phyloP scores from a whole-genome alignment of 2,888 invertebrate genomes.

The Thalpophila matura region DNA sequence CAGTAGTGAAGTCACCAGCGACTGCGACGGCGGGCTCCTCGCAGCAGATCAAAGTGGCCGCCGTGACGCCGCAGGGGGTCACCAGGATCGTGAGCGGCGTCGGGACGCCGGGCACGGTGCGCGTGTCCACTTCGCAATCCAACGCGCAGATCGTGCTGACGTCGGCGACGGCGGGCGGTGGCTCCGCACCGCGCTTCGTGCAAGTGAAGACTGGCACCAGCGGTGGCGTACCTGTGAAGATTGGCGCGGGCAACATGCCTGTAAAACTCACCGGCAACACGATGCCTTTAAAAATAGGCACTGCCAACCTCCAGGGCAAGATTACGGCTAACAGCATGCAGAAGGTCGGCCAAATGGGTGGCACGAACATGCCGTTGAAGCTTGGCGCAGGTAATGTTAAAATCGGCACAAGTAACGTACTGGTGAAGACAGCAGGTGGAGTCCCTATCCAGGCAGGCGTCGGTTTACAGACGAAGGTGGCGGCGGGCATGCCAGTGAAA shows the following conservation, averaged over 20 bases:
- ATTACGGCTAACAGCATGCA: constrained; percentile 79
- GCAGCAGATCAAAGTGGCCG: constrained; percentile 85
- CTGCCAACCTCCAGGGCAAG: constrained; percentile 84
- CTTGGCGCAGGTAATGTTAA: constrained; percentile 86
- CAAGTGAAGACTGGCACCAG: constrained; percentile 84
- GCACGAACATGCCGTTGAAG: constrained; percentile 80
- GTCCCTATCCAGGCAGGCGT: constrained; percentile 81
- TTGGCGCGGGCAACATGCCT: constrained; percentile 81
- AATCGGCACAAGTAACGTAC: constrained; percentile 85
- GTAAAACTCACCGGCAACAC: constrained; percentile 82
- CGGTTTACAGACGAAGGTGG: constrained; percentile 78
- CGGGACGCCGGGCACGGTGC: constrained; percentile 78
- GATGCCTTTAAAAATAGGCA: constrained; percentile 84
- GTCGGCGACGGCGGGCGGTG: constrained; percentile 71
- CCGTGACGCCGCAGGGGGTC: constrained; percentile 84
- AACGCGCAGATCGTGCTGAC: constrained; percentile 83
- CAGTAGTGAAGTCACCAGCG: constrained; percentile 78
- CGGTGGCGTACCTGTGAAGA: constrained; percentile 80
- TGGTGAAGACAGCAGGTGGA: constrained; percentile 85
- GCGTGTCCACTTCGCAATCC: constrained; percentile 83
- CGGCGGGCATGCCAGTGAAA: constrained; percentile 83
- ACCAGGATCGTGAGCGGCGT: constrained; percentile 86
- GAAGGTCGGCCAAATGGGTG: constrained; percentile 75
- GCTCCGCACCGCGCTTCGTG: constrained; percentile 82
- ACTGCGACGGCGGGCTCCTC: constrained; percentile 78